phyloP scores from a whole-genome alignment of 1,140 invertebrate species.

The Homalodisca vitripennis region DNA sequence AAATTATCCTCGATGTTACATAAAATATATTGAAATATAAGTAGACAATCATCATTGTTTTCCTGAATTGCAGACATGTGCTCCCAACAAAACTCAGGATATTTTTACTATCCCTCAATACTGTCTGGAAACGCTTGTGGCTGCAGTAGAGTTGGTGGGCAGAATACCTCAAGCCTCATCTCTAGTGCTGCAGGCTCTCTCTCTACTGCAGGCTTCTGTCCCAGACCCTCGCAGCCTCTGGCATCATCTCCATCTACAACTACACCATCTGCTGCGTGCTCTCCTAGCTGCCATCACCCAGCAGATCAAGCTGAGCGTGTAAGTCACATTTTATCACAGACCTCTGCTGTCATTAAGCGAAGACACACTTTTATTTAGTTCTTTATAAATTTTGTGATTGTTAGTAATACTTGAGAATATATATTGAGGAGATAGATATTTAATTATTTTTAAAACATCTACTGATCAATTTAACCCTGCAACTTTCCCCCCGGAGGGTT shows the following conservation, averaged over 20 bases:
- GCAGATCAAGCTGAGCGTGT: constrained; percentile 2
- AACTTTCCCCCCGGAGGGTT: too few species aligned
- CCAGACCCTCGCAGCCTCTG: background rate
- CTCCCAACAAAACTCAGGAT: background rate
- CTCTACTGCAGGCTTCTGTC: background rate
- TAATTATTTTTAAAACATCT: too few species aligned
- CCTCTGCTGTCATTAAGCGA: too few species aligned
- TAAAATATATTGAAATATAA: too few species aligned
- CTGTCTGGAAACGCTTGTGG: background rate
- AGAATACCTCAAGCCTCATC: background rate
- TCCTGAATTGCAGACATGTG: too few species aligned
- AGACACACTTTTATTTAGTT: background rate
- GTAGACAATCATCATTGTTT: too few species aligned
- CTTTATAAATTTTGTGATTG: background rate
- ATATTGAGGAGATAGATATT: too few species aligned
- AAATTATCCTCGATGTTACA: background rate
- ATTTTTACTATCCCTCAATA: constrained; percentile 14
- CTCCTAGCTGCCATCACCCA: background rate
- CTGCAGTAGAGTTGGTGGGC: background rate
- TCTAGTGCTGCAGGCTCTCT: background rate
- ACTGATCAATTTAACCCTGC: too few species aligned
- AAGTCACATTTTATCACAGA: background rate
- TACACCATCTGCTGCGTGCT: background rate
- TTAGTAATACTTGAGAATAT: too few species aligned
- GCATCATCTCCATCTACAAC: background rate